Conservation (phyloP, 2,888 invertebrate genomes). For the Gandaritis pyraliata region DNA sequence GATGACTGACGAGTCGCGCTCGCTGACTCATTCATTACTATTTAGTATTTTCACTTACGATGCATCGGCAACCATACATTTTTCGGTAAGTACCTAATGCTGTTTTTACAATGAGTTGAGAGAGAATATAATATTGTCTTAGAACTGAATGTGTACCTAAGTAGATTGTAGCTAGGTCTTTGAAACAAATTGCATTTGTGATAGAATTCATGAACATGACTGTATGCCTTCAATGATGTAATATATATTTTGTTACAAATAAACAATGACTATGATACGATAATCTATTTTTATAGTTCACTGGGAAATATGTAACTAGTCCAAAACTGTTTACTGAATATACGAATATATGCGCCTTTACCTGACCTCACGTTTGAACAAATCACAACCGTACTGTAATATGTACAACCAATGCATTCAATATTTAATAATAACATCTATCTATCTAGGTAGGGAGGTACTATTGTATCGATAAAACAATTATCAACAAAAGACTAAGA, state of each 20-base stretch:
- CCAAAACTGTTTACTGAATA: conserved; percentile 7
- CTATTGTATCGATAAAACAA: too few species aligned
- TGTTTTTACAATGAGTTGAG: conserved; percentile 26
- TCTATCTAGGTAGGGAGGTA: too few species aligned
- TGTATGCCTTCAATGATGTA: conserved; percentile 34
- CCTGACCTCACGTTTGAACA: conserved; percentile 11
- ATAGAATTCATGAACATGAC: conserved; percentile 37
- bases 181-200: conserved; percentile 41
- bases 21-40: conserved; percentile 3
- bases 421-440: neutral
- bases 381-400: conserved; percentile 2
- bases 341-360: conserved; percentile 8
- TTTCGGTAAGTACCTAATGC: conserved; percentile 27
- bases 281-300: conserved; percentile 29
- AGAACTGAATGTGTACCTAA: conserved; percentile 34
- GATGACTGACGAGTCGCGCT: neutral
- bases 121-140: conserved; percentile 29
- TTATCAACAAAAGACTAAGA: too few species aligned
- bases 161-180: conserved; percentile 26
- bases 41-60: conserved; percentile 26
- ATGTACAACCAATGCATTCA: neutral
- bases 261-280: conserved; percentile 17
- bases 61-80: conserved; percentile 24
- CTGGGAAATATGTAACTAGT: conserved; percentile 3
- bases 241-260: conserved; percentile 21